Base-by-base conservation (phyloP, 1,140 invertebrate species). In the Drosophila yakuba region DNA sequence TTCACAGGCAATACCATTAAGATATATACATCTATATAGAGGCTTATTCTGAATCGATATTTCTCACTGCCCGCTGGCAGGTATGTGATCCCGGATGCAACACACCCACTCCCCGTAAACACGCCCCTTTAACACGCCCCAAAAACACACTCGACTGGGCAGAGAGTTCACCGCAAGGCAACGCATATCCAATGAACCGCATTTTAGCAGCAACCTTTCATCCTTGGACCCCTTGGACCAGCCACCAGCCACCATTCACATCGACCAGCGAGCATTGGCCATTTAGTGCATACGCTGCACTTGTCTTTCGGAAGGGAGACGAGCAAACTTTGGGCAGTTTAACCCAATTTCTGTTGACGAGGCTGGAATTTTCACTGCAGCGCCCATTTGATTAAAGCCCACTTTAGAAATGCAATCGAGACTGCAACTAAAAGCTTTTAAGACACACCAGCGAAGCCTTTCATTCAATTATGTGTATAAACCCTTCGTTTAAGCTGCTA, bases 161-260 rank as follows among this genome's bases (percentile, higher is more conserved):
- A 69, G 35, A 48, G 47, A 55, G 57, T 20, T 51, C 58, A 36
- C 48, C 38, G 68, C 69, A 62, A 60, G 56, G 63, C 64, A 76
- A 43, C 73, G 74, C 74, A 77, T 77, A 69, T 77, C 74, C 56
- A 77, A 77, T 77, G 74, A 77, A 60, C 55, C 74, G 44, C 73
- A 67, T 48, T 58, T 55, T 43, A 45, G 63, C 67, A 51, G 5
- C 54, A 44, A 43, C 64, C 66, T 71, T 71, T 71, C 66, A 68
- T 36, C 62, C 32, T 32, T 32, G 32, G 20, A 20, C 14, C 25
- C 54, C 54, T 28, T 8, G 55, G 60, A 60, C 36, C 52, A 14
- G 3, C 25, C 25, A 59, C 36, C 52, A 15, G 10, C 17, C 14
- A 54, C 17, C 32, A 23, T 20, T 20, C 20, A 20, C 20, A 25